phyloP scores from a whole-genome alignment of 1,140 invertebrate species.

The Nasonia longicornis region DNA sequence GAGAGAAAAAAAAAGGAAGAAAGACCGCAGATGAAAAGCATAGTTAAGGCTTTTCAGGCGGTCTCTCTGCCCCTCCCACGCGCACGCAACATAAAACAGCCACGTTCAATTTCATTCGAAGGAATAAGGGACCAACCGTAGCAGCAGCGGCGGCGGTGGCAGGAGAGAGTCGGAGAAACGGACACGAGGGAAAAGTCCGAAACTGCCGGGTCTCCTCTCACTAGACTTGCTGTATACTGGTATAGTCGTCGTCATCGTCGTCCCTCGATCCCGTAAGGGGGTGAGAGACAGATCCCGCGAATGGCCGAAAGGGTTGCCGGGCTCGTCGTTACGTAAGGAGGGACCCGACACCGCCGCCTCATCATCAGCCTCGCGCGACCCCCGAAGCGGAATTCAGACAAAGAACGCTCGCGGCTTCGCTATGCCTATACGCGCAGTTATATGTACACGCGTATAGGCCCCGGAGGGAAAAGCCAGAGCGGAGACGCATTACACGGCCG shows the following conservation, averaged over 20 bases:
- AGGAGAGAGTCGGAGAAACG: neutral
- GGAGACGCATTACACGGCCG: conserved; percentile 2
- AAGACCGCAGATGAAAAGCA: conserved; percentile 23
- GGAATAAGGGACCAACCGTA: neutral
- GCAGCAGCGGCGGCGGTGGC: too few relatives aligned
- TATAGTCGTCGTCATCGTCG: neutral
- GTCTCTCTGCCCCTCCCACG: too few relatives aligned
- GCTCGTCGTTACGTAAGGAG: conserved; percentile 45
- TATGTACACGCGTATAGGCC: neutral
- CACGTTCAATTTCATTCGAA: conserved; percentile 39
- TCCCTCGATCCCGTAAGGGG: conserved; percentile 12
- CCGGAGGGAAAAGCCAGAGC: conserved; percentile 39
- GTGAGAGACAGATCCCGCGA: too few relatives aligned
- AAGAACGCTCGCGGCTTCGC: conserved; percentile 41
- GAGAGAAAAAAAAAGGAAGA: neutral
- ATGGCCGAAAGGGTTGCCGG: conserved; percentile 32
- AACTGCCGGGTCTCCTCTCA: conserved; percentile 28
- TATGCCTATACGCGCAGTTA: neutral
- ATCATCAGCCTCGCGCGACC: neutral
- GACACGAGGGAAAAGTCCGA: conserved; percentile 36
- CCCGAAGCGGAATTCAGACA: conserved; percentile 42
- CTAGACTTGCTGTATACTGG: neutral
- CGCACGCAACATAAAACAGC: conserved; percentile 9
- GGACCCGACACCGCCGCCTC: neutral
- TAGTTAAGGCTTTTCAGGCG: conserved; percentile 28